phyloP scores from a whole-genome alignment of 2,797 vertebrate genomes.

The Falco columbarius region DNA sequence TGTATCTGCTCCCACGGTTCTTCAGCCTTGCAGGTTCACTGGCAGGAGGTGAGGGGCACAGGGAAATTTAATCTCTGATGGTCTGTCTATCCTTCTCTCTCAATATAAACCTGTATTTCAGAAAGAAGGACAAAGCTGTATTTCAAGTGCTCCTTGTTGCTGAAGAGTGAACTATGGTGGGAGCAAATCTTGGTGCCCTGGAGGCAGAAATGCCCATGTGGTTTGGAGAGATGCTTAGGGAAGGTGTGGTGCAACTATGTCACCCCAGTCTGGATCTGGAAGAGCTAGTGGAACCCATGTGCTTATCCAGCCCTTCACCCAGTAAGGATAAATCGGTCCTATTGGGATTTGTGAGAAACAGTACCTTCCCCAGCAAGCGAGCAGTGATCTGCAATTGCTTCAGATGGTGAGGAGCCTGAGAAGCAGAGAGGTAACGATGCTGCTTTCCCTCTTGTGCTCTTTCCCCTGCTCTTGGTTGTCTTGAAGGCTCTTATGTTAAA shows the following conservation, averaged over 20 bases:
- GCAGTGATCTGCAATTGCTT: background rate
- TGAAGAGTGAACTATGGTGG: background rate
- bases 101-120: background rate
- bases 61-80: background rate
- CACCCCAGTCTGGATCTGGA: background rate
- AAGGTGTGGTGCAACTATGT: background rate
- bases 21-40: background rate
- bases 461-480: background rate
- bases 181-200: background rate
- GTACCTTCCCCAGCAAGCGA: background rate
- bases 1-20: background rate
- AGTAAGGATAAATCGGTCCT: fast-evolving
- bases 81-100: background rate
- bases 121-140: background rate
- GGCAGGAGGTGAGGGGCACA: background rate
- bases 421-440: background rate
- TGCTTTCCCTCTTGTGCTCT: background rate
- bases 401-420: background rate
- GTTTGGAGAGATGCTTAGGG: background rate
- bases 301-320: background rate
- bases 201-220: background rate
- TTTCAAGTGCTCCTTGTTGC: background rate
- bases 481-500: background rate
- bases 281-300: background rate
- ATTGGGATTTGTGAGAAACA: background rate